Conservation (phyloP, 1,140 invertebrate genomes). For the Geopemphigus sp. region DNA sequence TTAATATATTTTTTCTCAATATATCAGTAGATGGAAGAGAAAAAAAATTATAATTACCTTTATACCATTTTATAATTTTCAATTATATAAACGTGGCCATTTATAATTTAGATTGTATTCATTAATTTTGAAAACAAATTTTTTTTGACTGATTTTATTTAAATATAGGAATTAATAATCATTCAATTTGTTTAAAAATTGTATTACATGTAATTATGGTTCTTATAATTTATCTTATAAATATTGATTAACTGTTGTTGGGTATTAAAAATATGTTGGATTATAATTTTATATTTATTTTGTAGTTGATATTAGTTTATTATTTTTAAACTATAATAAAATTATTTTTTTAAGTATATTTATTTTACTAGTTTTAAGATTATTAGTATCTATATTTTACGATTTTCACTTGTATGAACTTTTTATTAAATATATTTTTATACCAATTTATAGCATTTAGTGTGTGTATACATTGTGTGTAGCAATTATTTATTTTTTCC, state of each 20-base stretch:
- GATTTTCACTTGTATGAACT: background rate
- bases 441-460: slow-evolving; percentile 13
- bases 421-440: slow-evolving; percentile 28
- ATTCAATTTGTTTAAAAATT: background rate
- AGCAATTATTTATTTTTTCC: background rate
- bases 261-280: background rate
- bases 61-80: too few relatives aligned
- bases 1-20: background rate
- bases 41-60: background rate
- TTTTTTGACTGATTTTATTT: slow-evolving; percentile 32
- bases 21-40: background rate
- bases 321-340: background rate
- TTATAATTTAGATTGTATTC: slow-evolving; percentile 11
- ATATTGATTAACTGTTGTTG: background rate
- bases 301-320: slow-evolving; percentile 10
- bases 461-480: background rate
- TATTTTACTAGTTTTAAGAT: background rate
- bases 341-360: background rate
- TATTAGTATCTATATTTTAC: background rate
- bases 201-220: background rate
- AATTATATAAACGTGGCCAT: slow-evolving; percentile 22
- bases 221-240: background rate
- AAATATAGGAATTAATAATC: background rate
- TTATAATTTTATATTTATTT: slow-evolving; percentile 26
- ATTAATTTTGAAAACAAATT: slow-evolving; percentile 5